Evolutionary conservation across 1,140 invertebrate genomes (phyloP).

Genomic region (Thalassaphorura encarpata): DNA sequence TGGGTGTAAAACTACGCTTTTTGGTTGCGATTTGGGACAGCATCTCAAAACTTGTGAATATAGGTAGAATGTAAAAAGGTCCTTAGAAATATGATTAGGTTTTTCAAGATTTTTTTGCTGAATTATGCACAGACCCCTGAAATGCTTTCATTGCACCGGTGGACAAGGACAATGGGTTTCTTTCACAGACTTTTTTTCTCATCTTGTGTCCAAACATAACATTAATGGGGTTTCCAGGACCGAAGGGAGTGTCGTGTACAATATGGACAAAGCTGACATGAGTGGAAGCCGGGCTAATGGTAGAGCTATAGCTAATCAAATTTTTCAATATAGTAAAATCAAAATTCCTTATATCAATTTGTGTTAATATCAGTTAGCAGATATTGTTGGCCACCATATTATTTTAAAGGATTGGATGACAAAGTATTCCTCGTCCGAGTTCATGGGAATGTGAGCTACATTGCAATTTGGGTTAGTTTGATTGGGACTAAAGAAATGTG

Average conservation of each 20-base stretch:
- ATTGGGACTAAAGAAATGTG: conserved; percentile 16
- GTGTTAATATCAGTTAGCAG: not conserved
- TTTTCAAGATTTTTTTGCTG: not conserved
- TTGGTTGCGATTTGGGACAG: conserved; percentile 7
- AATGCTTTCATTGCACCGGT: conserved; percentile 14
- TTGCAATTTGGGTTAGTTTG: conserved; percentile 14
- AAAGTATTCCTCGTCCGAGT: conserved; percentile 18
- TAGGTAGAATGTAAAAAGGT: not conserved
- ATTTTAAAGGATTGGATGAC: conserved; percentile 8
- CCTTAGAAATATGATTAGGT: not conserved
- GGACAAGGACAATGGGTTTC: conserved; percentile 14
- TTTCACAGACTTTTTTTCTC: conserved; percentile 11
- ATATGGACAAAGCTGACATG: conserved; percentile 8
- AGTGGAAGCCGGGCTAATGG: not conserved
- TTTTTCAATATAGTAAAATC: not conserved
- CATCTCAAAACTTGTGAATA: conserved; percentile 22
- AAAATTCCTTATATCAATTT: not conserved
- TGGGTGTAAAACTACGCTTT: conserved; percentile 13
- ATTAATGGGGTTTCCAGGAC: conserved; percentile 10
- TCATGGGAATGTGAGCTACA: conserved; percentile 5
- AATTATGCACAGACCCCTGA: conserved; percentile 5
- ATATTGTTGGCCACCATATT: conserved; percentile 25
- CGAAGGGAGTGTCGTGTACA: conserved; percentile 17
- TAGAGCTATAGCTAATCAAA: not conserved
- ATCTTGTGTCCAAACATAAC: conserved; percentile 12